Conservation (phyloP, 2,797 vertebrate genomes). For the Anabacerthia variegaticeps region DNA sequence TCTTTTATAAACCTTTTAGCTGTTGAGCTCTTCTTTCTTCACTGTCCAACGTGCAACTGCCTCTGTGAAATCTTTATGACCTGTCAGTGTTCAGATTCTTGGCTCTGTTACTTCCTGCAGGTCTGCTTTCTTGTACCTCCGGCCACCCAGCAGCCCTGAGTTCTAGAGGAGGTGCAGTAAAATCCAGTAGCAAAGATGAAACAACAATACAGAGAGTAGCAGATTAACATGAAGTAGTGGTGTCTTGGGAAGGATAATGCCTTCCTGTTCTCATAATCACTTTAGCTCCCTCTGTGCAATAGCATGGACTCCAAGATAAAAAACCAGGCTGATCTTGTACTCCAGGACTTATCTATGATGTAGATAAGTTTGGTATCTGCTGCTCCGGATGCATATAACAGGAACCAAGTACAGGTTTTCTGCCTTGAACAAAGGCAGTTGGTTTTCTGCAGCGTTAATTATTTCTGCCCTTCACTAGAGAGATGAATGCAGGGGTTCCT, state of each 20-base stretch:
- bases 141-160: background rate
- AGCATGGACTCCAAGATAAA: background rate
- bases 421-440: background rate
- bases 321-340: background rate
- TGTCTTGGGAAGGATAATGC: background rate
- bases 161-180: background rate
- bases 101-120: background rate
- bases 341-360: background rate
- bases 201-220: background rate
- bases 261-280: background rate
- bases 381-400: background rate
- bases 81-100: background rate
- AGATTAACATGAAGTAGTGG: background rate
- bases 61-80: background rate
- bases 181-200: background rate
- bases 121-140: background rate
- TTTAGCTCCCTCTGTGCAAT: background rate
- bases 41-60: background rate
- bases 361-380: background rate
- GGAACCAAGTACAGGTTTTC: background rate
- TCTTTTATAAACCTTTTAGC: background rate
- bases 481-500: background rate
- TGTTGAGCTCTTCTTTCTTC: background rate
- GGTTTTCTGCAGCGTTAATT: background rate
- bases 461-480: background rate